Evolutionary conservation across 2,888 invertebrate genomes (phyloP).

Genomic region (Tetranychus piercei): DNA sequence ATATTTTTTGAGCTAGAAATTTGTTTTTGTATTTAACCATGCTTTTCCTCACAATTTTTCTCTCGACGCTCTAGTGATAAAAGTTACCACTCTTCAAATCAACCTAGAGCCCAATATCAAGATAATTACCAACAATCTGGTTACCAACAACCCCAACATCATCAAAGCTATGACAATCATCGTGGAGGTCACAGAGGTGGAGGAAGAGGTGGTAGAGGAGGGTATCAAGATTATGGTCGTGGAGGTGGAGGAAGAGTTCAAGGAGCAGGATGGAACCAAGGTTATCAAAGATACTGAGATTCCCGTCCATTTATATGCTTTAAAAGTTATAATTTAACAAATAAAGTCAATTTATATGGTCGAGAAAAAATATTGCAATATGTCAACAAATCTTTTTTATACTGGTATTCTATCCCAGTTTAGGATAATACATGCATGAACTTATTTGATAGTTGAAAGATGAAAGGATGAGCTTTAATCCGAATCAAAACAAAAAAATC

Average conservation of each 20-base stretch:
- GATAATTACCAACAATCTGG: background rate
- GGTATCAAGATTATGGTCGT: background rate
- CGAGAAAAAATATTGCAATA: too few relatives aligned
- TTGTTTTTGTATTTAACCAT: background rate
- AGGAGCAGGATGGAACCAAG: constrained; percentile 2
- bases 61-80: background rate
- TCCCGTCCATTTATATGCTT: too few relatives aligned
- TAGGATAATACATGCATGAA: too few relatives aligned
- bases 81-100: background rate
- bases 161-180: background rate
- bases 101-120: background rate
- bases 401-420: too few relatives aligned
- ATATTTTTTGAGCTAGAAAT: background rate
- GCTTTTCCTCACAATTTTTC: background rate
- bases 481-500: too few relatives aligned
- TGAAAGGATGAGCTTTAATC: too few relatives aligned
- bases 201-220: constrained; percentile 8
- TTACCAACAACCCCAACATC: background rate
- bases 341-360: too few relatives aligned
- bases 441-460: too few relatives aligned
- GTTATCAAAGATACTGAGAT: background rate
- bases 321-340: too few relatives aligned
- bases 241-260: constrained; percentile 1
- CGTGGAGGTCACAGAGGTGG: background rate
- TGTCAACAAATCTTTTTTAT: too few relatives aligned